Conservation (phyloP, 2,797 vertebrate genomes). For the Hirundo rustica region DNA sequence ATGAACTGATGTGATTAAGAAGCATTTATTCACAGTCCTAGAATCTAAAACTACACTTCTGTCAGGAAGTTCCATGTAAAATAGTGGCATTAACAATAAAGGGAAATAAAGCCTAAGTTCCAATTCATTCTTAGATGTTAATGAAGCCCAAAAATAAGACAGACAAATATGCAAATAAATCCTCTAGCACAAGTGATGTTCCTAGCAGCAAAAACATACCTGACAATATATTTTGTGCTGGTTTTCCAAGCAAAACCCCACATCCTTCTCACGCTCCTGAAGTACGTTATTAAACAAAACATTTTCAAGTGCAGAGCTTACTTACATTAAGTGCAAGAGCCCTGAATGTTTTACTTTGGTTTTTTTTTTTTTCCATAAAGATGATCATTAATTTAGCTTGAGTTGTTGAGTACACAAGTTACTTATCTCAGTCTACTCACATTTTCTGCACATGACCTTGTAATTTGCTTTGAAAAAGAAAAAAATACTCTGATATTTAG, state of each 20-base stretch:
- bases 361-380: neutral
- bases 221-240: neutral
- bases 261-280: neutral
- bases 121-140: neutral
- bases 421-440: neutral
- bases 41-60: neutral
- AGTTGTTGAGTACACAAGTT: neutral
- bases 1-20: neutral
- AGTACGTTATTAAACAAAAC: neutral
- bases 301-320: neutral
- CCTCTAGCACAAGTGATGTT: neutral
- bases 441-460: neutral
- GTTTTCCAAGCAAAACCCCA: neutral
- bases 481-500: neutral
- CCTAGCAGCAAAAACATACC: neutral
- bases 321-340: neutral
- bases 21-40: neutral
- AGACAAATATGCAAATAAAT: neutral
- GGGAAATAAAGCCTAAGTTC: neutral
- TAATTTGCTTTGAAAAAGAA: conserved; percentile 1
- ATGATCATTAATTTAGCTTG: neutral
- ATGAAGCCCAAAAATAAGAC: neutral
- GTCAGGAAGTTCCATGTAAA: neutral
- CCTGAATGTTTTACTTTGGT: neutral
- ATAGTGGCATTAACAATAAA: neutral